Evolutionary conservation across 2,888 invertebrate genomes (phyloP).

Genomic region (Horisme vitalbata): DNA sequence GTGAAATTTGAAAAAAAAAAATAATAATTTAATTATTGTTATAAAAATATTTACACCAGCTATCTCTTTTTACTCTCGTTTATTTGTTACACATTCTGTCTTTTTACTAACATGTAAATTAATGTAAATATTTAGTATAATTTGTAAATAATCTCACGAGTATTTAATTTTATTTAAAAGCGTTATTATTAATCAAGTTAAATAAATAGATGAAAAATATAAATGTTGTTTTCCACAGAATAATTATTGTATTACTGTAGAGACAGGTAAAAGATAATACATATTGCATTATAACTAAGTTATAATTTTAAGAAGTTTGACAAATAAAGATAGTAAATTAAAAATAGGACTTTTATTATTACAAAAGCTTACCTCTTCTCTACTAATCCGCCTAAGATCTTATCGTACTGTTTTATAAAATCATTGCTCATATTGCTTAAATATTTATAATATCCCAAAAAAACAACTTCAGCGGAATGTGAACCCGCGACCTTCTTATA

Average conservation of each 20-base stretch:
- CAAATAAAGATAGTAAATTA: conserved; percentile 76
- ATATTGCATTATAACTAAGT: conserved; percentile 29
- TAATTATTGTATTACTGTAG: conserved; percentile 26
- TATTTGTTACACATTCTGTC: too few species aligned
- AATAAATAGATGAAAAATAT: conserved; percentile 32
- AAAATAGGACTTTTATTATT: conserved; percentile 39
- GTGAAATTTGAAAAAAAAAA: too few species aligned
- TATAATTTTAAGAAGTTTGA: conserved; percentile 64
- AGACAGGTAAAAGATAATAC: conserved; percentile 29
- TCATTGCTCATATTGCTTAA: too few species aligned
- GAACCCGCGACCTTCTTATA: too few species aligned
- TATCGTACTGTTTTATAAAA: too few species aligned
- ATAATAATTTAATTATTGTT: too few species aligned
- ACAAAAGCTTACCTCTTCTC: neutral
- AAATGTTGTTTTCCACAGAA: conserved; percentile 25
- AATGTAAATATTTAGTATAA: conserved; percentile 27
- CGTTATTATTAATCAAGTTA: conserved; percentile 20
- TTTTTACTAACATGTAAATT: conserved; percentile 12
- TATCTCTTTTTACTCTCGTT: too few species aligned
- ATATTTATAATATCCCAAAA: too few species aligned
- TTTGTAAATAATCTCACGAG: conserved; percentile 22
- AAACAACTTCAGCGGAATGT: too few species aligned
- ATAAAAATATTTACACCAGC: too few species aligned
- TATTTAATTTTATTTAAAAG: conserved; percentile 21
- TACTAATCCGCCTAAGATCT: conserved; percentile 1